phyloP scores from a whole-genome alignment of 2,888 invertebrate species.

The Rhimphoctona megacephalus region DNA sequence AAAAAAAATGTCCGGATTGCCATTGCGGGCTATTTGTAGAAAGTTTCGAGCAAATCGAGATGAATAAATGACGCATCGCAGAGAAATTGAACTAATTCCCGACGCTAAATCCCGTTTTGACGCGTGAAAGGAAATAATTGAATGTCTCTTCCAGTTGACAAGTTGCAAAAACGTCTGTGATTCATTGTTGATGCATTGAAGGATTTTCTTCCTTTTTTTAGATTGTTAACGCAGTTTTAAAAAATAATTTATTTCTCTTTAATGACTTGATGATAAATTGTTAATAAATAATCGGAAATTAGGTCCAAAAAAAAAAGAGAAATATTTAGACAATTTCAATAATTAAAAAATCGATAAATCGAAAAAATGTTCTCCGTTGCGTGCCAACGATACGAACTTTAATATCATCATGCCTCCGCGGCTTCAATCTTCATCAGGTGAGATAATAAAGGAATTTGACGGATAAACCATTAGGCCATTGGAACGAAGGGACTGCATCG shows the following conservation, averaged over 20 bases:
- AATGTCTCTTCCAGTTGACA: conserved; percentile 1
- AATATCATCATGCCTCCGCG: neutral
- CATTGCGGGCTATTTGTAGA: conserved; percentile 53
- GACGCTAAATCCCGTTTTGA: conserved; percentile 12
- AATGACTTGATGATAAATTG: neutral
- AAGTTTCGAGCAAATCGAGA: conserved; percentile 46
- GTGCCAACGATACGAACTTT: no score
- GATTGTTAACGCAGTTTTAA: neutral
- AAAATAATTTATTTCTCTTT: neutral
- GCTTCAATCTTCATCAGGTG: neutral
- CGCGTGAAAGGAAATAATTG: conserved; percentile 31
- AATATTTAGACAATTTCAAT: no score
- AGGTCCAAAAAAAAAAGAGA: neutral
- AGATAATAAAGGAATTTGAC: neutral
- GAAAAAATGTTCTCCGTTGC: no score
- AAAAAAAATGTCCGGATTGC: conserved; percentile 7
- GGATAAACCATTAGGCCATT: neutral
- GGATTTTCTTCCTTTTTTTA: neutral
- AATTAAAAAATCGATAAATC: no score
- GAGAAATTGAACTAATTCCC: conserved; percentile 57
- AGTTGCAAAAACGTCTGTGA: conserved; percentile 8
- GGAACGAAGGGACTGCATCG: neutral
- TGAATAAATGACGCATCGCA: conserved; percentile 55
- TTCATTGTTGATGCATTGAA: neutral
- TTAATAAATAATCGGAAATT: neutral